Evolutionary conservation across 2,113 vertebrate species (phyloP).

Genomic region (Anolis carolinensis): DNA sequence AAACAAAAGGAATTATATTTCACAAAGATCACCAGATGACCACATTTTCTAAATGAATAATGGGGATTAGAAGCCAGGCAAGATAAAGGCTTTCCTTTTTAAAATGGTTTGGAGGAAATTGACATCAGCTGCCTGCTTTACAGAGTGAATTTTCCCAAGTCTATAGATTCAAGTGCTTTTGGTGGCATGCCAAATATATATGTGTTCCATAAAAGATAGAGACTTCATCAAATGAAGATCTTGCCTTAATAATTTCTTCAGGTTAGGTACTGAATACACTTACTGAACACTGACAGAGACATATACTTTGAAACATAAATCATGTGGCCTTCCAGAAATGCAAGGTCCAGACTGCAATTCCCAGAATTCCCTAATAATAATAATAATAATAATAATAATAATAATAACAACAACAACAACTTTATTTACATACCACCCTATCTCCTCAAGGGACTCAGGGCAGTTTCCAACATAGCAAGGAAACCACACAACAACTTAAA

Average conservation of each 20-base stretch:
- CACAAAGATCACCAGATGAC: not conserved
- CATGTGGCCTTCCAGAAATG: not conserved
- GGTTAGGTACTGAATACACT: not conserved
- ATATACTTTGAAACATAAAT: not conserved
- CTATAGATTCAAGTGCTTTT: not conserved
- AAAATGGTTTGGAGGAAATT: conserved; percentile 15
- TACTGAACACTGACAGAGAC: not conserved
- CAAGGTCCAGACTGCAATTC: no score
- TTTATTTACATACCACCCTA: no score
- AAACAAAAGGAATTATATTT: conserved; percentile 7
- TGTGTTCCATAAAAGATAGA: not conserved
- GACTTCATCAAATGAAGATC: not conserved
- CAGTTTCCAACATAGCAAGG: no score
- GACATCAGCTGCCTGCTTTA: conserved; percentile 22
- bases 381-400: no score
- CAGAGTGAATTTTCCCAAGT: not conserved
- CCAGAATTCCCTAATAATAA: not conserved
- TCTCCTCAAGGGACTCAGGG: no score
- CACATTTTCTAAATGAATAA: conserved; percentile 17
- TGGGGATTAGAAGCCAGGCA: conserved; percentile 3
- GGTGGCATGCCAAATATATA: not conserved
- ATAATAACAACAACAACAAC: no score
- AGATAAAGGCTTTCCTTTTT: conserved; percentile 5
- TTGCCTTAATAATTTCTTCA: not conserved
- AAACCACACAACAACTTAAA: no score